Evolutionary conservation across 1,140 invertebrate species (phyloP).

Genomic region (Eriocheir sinensis): DNA sequence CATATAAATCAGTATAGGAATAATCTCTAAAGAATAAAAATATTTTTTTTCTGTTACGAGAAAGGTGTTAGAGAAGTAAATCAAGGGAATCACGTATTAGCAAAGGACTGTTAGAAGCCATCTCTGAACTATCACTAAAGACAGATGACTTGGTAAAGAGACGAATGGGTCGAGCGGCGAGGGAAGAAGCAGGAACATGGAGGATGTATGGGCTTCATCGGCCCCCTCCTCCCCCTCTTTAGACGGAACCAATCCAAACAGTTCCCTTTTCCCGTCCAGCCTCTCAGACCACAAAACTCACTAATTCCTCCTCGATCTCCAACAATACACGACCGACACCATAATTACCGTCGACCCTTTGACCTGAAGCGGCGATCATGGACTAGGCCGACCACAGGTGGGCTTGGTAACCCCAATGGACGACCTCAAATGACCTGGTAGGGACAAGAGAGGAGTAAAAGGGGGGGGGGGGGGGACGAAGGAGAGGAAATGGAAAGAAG

Average conservation of each 20-base stretch:
- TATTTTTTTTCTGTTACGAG: too few species aligned
- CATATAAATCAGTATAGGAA: too few species aligned
- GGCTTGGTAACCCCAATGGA: background rate
- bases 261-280: background rate
- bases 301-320: background rate
- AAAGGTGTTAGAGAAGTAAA: too few species aligned
- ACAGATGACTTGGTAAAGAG: background rate
- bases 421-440: background rate
- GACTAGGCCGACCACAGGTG: background rate
- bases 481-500: background rate
- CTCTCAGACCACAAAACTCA: conserved; percentile 9
- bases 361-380: conserved; percentile 2
- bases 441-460: too few species aligned
- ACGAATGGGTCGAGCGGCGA: background rate
- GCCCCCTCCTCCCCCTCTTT: background rate
- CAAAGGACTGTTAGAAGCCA: too few species aligned
- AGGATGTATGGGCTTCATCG: background rate
- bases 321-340: background rate
- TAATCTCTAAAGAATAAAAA: too few species aligned
- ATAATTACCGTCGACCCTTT: background rate
- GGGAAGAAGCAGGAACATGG: background rate
- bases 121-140: too few species aligned
- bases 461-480: too few species aligned
- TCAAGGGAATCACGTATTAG: too few species aligned
- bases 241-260: conserved; percentile 15